phyloP scores from a whole-genome alignment of 2,113 vertebrate genomes.

The Caloenas nicobarica region DNA sequence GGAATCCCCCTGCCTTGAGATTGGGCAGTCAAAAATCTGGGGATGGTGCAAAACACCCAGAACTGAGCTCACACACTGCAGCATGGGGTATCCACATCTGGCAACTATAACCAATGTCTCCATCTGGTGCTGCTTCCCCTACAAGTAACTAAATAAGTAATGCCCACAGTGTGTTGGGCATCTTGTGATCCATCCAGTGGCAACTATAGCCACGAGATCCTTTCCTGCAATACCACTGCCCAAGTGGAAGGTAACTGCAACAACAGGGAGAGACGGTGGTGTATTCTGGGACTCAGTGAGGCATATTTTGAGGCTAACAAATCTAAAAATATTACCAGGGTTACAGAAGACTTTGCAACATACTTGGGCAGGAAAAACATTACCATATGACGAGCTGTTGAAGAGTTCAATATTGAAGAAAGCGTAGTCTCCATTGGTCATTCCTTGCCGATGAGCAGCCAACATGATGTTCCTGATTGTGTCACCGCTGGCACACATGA shows the following conservation, averaged over 20 bases:
- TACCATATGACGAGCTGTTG: slow-evolving; percentile 95
- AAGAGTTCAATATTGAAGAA: slow-evolving; percentile 99
- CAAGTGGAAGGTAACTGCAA: not conserved
- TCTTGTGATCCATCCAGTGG: not conserved
- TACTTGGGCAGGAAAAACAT: not conserved
- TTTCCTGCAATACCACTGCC: not conserved
- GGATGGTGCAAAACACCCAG: not conserved
- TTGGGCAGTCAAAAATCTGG: not conserved
- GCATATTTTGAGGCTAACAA: not conserved
- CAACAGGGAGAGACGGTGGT: not conserved
- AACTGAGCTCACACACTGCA: not conserved
- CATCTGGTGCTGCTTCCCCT: not conserved
- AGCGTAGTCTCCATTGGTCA: slow-evolving; percentile 88
- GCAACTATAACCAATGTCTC: not conserved
- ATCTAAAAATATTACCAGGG: slow-evolving; percentile 34
- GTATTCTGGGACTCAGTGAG: not conserved
- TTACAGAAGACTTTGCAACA: slow-evolving; percentile 27
- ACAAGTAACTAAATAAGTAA: not conserved
- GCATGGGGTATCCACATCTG: not conserved
- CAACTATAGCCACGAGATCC: not conserved
- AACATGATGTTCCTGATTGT: slow-evolving; percentile 91
- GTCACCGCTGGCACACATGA: slow-evolving; percentile 91
- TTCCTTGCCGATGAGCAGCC: slow-evolving; percentile 84
- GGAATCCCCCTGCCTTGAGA: not conserved
- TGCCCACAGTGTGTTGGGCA: fast-evolving